phyloP scores from a whole-genome alignment of 2,888 invertebrate genomes.

The Tryphoninae sp. region DNA sequence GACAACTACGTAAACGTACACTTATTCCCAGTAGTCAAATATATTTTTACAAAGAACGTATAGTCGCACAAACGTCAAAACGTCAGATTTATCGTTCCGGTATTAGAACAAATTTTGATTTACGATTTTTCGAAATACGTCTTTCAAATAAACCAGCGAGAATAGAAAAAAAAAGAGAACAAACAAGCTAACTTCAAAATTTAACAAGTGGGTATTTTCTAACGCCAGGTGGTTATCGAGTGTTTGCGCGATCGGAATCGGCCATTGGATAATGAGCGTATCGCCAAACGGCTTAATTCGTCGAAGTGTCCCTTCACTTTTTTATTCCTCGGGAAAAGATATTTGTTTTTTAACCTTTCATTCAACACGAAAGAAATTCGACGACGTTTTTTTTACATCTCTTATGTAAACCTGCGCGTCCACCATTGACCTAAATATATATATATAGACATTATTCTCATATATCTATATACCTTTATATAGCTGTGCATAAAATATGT shows the following conservation, averaged over 20 bases:
- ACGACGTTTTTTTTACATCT: background rate
- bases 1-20: background rate
- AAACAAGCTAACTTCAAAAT: too few relatives aligned
- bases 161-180: too few relatives aligned
- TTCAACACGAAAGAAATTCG: background rate
- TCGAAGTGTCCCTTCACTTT: background rate
- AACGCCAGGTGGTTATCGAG: too few relatives aligned
- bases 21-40: background rate
- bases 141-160: too few relatives aligned
- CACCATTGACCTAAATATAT: background rate
- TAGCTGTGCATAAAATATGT: constrained; percentile 7
- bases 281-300: background rate
- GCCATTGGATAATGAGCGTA: too few relatives aligned
- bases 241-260: too few relatives aligned
- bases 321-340: background rate
- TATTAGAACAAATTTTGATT: too few relatives aligned
- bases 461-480: background rate
- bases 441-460: too few relatives aligned
- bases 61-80: too few relatives aligned
- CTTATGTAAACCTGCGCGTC: background rate
- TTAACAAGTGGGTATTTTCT: too few relatives aligned
- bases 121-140: too few relatives aligned
- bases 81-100: too few relatives aligned
- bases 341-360: background rate
- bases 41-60: background rate